Conservation (phyloP, 2,113 vertebrate genomes). For the Sisor rabdophorus region DNA sequence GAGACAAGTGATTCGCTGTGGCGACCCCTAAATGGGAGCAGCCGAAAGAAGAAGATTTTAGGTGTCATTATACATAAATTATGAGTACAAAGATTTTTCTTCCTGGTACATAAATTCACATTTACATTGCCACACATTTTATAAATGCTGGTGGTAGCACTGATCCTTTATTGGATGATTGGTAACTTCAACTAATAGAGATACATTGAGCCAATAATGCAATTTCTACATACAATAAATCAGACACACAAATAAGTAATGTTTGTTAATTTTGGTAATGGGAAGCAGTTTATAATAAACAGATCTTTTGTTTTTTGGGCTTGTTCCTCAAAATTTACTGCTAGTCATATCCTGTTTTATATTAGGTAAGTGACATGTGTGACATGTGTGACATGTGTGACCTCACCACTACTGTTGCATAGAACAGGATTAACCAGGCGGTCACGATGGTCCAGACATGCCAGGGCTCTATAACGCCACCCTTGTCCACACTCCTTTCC, state of each 20-base stretch:
- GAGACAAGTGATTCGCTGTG: too few relatives aligned
- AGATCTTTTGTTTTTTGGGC: background rate
- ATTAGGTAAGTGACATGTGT: background rate
- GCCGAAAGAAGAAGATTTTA: too few relatives aligned
- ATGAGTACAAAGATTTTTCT: too few relatives aligned
- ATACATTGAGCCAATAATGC: background rate
- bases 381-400: too few relatives aligned
- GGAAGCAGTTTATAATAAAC: background rate
- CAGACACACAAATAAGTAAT: background rate
- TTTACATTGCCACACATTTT: too few relatives aligned
- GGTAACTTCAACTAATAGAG: background rate
- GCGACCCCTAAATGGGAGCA: too few relatives aligned
- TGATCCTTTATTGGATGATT: too few relatives aligned
- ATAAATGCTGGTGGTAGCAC: too few relatives aligned
- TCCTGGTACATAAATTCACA: too few relatives aligned
- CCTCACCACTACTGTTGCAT: constrained; percentile 59
- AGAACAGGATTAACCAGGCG: constrained; percentile 66
- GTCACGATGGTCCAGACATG: constrained; percentile 62
- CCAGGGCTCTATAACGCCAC: constrained; percentile 47
- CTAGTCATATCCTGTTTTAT: background rate
- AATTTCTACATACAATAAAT: background rate
- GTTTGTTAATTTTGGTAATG: too few relatives aligned
- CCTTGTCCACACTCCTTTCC: constrained; percentile 73
- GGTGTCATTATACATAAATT: too few relatives aligned
- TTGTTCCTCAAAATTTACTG: background rate